phyloP scores from a whole-genome alignment of 2,888 invertebrate genomes.

The Ectropis crepuscularia region DNA sequence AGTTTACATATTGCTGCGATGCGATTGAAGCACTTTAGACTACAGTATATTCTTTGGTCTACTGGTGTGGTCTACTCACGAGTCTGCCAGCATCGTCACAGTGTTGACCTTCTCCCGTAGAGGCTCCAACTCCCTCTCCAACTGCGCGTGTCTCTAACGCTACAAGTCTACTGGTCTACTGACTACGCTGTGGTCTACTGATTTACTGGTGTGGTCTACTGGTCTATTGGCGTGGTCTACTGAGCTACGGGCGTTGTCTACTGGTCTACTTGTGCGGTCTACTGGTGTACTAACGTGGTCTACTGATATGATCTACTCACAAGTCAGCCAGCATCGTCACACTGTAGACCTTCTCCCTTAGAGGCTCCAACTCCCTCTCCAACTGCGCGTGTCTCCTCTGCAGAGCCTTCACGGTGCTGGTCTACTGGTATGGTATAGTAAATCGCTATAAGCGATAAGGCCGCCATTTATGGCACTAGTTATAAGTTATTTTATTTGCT shows the following conservation, averaged over 20 bases:
- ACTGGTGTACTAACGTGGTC: too few relatives aligned
- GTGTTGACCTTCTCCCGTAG: slow-evolving; percentile 96
- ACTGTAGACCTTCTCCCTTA: slow-evolving; percentile 96
- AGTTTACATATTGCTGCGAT: too few relatives aligned
- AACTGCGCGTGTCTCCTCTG: slow-evolving; percentile 95
- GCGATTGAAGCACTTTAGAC: too few relatives aligned
- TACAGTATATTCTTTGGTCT: too few relatives aligned
- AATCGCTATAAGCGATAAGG: too few relatives aligned
- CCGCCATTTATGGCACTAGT: too few relatives aligned
- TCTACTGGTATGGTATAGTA: too few relatives aligned
- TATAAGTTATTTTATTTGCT: too few relatives aligned
- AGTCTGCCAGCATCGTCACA: slow-evolving; percentile 94
- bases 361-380: slow-evolving; percentile 96
- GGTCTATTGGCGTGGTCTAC: not conserved
- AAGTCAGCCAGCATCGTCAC: slow-evolving; percentile 94
- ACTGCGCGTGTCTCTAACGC: slow-evolving; percentile 94
- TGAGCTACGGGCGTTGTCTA: not conserved
- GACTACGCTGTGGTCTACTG: not conserved
- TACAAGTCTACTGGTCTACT: not conserved
- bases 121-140: slow-evolving; percentile 97
- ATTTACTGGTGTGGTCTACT: not conserved
- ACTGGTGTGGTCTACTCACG: slow-evolving; percentile 53
- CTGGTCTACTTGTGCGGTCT: not conserved
- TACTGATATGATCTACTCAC: slow-evolving; percentile 33
- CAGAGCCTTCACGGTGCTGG: too few relatives aligned